Evolutionary conservation across 2,888 invertebrate species (phyloP).

Genomic region (Mystacides longicornis): DNA sequence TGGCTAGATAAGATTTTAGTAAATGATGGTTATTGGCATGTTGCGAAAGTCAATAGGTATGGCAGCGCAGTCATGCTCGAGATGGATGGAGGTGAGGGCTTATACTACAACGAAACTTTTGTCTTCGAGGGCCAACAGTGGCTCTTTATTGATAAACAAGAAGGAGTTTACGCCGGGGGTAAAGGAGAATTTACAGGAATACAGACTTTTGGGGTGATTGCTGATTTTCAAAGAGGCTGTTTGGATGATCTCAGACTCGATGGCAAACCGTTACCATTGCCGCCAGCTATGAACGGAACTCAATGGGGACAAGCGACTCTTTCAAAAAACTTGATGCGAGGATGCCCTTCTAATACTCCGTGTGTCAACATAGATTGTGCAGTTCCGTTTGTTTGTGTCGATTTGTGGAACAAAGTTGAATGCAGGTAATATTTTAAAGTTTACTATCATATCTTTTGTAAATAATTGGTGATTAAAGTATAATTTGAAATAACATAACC

Average conservation of each 20-base stretch:
- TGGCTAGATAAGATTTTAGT: slow-evolving; percentile 85
- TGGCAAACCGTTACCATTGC: slow-evolving; percentile 88
- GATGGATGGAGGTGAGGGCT: slow-evolving; percentile 90
- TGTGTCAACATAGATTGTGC: slow-evolving; percentile 91
- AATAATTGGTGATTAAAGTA: background rate
- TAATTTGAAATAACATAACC: too few relatives aligned
- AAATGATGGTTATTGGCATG: slow-evolving; percentile 96
- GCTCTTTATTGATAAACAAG: slow-evolving; percentile 87
- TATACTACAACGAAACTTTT: slow-evolving; percentile 88
- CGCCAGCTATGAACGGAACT: slow-evolving; percentile 90
- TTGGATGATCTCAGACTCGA: slow-evolving; percentile 72
- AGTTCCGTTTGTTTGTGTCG: slow-evolving; percentile 89
- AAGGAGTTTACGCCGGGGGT: slow-evolving; percentile 94
- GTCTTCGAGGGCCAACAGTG: slow-evolving; percentile 85
- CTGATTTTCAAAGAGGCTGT: slow-evolving; percentile 87
- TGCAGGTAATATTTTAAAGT: slow-evolving; percentile 68
- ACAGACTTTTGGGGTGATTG: slow-evolving; percentile 86
- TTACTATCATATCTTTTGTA: background rate
- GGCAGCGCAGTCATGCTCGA: slow-evolving; percentile 89
- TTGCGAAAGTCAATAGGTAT: slow-evolving; percentile 80
- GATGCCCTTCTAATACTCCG: slow-evolving; percentile 91
- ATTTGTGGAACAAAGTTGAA: slow-evolving; percentile 97
- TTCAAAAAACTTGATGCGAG: slow-evolving; percentile 82
- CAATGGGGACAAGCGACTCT: slow-evolving; percentile 95
- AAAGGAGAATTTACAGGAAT: slow-evolving; percentile 94